These are phyloP conservation scores for Semicossyphus pulcher DNA, from an alignment of 2,113 vertebrate species.

Conservation along the genomic window DNA sequence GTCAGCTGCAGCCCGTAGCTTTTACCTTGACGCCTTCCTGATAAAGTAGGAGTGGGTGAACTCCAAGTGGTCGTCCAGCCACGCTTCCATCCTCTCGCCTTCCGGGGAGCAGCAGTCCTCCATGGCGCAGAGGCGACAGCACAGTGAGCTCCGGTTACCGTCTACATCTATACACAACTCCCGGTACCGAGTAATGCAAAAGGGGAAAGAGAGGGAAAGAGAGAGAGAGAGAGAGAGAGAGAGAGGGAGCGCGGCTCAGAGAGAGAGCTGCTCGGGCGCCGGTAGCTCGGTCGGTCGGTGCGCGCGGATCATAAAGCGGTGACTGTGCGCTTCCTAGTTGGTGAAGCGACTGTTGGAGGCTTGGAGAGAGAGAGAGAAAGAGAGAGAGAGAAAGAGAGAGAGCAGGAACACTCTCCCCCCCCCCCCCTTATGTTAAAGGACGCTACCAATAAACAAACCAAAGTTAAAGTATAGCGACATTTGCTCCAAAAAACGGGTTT, in stretches of 20 bases:
- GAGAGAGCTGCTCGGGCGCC: not conserved
- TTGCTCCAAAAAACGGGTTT: too few relatives aligned
- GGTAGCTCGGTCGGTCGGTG: slow-evolving; percentile 16
- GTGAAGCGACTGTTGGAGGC: slow-evolving; percentile 32
- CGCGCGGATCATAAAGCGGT: slow-evolving; percentile 32
- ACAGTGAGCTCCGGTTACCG: slow-evolving; percentile 18
- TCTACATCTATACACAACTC: slow-evolving; percentile 36
- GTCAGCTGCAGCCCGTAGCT: not conserved
- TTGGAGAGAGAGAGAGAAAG: slow-evolving; percentile 6
- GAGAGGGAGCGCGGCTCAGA: not conserved
- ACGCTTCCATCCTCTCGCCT: slow-evolving; percentile 90
- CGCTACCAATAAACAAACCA: not conserved
- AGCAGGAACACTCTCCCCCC: not conserved
- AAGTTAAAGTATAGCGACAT: too few relatives aligned
- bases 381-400: slow-evolving; percentile 14
- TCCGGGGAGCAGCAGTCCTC: slow-evolving; percentile 77
- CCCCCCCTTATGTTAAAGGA: not conserved
- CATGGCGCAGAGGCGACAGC: slow-evolving; percentile 74
- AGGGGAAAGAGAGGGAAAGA: not conserved
- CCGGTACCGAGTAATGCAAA: not conserved
- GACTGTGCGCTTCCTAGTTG: slow-evolving; percentile 63
- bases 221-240: not conserved
- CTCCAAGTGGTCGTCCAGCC: slow-evolving; percentile 95
- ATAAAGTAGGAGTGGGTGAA: slow-evolving; percentile 94
- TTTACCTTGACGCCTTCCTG: slow-evolving; percentile 93